Percentiles rank a stretch among this genome's conserved stretches.
These are phyloP conservation scores for Pitangus sulphuratus DNA, from an alignment of 2,797 vertebrate species.

Conservation along the genomic window DNA sequence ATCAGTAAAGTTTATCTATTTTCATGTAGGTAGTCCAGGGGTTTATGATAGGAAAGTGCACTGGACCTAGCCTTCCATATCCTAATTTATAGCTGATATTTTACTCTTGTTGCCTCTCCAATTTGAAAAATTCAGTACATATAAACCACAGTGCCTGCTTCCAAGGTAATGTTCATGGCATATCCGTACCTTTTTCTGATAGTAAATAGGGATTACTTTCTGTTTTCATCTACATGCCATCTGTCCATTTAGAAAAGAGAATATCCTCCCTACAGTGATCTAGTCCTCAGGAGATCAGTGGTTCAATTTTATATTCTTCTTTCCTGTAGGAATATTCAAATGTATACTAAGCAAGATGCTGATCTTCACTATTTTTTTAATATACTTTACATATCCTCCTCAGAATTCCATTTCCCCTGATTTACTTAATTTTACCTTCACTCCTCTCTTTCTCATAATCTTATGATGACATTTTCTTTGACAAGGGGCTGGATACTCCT, in stretches of 20 bases:
- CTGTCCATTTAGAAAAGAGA: background rate
- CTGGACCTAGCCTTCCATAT: background rate
- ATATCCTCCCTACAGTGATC: background rate
- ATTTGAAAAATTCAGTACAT: background rate
- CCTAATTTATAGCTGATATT: background rate
- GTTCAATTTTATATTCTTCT: conserved; percentile 36
- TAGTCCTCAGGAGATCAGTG: conserved; percentile 26
- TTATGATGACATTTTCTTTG: conserved; percentile 64
- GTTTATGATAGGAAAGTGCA: background rate
- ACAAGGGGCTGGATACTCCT: conserved; percentile 37
- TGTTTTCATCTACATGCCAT: background rate
- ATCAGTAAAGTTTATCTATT: background rate
- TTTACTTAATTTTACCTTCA: conserved; percentile 65
- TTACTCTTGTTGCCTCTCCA: background rate
- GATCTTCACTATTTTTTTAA: conserved; percentile 40
- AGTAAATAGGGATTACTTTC: background rate
- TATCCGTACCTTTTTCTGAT: background rate
- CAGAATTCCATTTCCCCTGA: conserved; percentile 41
- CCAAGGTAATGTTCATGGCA: background rate
- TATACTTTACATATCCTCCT: conserved; percentile 49
- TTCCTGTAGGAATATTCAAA: conserved; percentile 49
- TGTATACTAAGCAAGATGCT: conserved; percentile 25
- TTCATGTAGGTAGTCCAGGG: background rate
- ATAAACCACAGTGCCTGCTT: background rate
- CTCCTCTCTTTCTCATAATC: conserved; percentile 44